Base-by-base conservation (phyloP, 2,797 vertebrate species). In the Tangara arthus region DNA sequence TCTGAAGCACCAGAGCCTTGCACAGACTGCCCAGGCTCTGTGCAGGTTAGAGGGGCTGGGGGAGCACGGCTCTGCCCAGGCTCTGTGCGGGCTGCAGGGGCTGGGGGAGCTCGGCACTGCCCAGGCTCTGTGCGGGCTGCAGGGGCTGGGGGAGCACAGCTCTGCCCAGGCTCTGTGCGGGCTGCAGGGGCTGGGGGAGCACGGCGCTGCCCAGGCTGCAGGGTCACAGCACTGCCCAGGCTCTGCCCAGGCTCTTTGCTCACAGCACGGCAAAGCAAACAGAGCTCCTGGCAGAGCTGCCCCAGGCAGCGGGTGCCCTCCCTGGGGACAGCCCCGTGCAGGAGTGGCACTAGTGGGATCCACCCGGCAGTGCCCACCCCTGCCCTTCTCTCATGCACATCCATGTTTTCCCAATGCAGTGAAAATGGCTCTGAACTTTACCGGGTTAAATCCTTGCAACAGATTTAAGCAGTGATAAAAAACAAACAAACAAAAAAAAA, bases 381-480 rank as follows among this genome's bases (percentile, higher is more conserved):
- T 0, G 4, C 34, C 39, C 32, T 75, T 32, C 9, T 39, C 22
- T 65, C n/a, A 10, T 2, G 6, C 6, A 17, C 2, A 20, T 17
- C 41, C 8, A 0, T 13, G 15, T 26, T 16, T 52, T 44, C 52
- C n/a, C 23, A 55, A 16, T 7, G 35, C 28, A 44, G 18, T 1
- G 12, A 19, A 64, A 57, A 34, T 28, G 0, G 27, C 28, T 34
- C 42, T 66, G 47, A 78, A 28, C 2, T 20, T 59, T 46, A 20
- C 5, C 4, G 2, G 37, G 44, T 56, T 39, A 82, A 88, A 70
- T 44, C 39, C 23, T 69, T 35, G 32, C 28, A 57, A 49, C 11
- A 85, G 82, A 70, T 35, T 14, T 61, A 69, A 80, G 32, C 32
- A 60, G 10, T 17, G 41, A 28, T 11, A 5, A 53, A 73, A 73